Evolutionary conservation across 2,888 invertebrate genomes (phyloP).

Genomic region (Euplexia lucipara): DNA sequence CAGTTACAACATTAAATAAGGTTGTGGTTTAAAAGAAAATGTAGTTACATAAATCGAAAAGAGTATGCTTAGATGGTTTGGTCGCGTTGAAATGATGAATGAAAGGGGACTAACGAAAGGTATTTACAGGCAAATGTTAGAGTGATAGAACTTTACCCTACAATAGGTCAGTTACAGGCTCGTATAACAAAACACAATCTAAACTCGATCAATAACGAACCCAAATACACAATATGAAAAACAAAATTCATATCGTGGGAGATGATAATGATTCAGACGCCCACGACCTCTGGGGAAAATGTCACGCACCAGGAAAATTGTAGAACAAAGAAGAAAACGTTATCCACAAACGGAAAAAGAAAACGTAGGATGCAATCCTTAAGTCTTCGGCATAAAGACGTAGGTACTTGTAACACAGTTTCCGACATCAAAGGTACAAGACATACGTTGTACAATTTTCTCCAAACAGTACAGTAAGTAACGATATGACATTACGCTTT

Average conservation of each 20-base stretch:
- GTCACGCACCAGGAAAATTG: not conserved
- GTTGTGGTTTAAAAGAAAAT: too few species aligned
- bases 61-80: too few species aligned
- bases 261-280: conserved; percentile 33
- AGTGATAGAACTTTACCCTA: too few species aligned
- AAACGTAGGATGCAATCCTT: conserved; percentile 1
- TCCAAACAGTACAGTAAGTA: not conserved
- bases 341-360: conserved; percentile 1
- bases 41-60: too few species aligned
- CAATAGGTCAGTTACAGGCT: too few species aligned
- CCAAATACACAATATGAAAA: not conserved
- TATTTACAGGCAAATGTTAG: too few species aligned
- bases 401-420: not conserved
- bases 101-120: too few species aligned
- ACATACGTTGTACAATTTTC: conserved; percentile 7
- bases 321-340: not conserved
- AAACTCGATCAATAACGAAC: not conserved
- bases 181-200: conserved; percentile 1
- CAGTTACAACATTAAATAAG: too few species aligned
- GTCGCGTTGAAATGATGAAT: too few species aligned
- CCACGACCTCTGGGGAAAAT: conserved; percentile 22
- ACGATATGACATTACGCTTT: not conserved
- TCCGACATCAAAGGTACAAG: conserved; percentile 11
- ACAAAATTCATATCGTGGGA: conserved; percentile 22
- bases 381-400: conserved; percentile 13